These are phyloP conservation scores for Rhinopomastus cyanomelas DNA, from an alignment of 2,113 vertebrate genomes.

Conservation along the genomic window DNA sequence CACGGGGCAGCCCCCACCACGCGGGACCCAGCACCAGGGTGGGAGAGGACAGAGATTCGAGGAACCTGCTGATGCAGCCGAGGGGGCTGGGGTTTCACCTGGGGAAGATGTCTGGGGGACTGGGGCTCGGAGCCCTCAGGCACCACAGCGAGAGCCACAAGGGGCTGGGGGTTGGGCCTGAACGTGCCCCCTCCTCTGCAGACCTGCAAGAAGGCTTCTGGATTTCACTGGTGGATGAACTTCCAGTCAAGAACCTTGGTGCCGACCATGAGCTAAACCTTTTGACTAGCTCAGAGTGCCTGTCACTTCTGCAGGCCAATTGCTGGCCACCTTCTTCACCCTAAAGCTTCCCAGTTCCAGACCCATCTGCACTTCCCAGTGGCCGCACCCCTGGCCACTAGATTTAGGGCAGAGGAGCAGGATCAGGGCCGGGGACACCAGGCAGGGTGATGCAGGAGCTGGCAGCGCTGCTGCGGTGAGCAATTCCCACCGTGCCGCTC, in stretches of 20 bases:
- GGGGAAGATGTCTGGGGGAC: no score
- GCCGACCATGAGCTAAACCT: background rate
- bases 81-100: background rate
- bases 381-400: background rate
- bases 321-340: slow-evolving; percentile 13
- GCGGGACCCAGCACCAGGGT: background rate
- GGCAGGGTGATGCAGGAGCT: no score
- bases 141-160: background rate
- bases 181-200: background rate
- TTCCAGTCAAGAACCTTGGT: background rate
- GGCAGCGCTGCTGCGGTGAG: background rate
- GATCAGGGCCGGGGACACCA: no score
- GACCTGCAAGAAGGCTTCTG: background rate
- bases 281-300: slow-evolving; percentile 29
- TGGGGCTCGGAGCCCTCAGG: background rate
- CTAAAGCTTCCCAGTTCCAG: background rate
- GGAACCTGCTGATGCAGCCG: background rate
- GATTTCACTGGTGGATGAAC: background rate
- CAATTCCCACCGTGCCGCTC: slow-evolving; percentile 2
- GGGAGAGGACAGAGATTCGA: background rate
- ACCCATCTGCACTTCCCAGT: background rate
- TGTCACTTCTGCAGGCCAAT: background rate
- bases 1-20: background rate
- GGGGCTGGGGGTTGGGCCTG: background rate
- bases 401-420: no score